Evolutionary conservation across 2,888 invertebrate species (phyloP).

Genomic region (Teinopalpus imperialis): DNA sequence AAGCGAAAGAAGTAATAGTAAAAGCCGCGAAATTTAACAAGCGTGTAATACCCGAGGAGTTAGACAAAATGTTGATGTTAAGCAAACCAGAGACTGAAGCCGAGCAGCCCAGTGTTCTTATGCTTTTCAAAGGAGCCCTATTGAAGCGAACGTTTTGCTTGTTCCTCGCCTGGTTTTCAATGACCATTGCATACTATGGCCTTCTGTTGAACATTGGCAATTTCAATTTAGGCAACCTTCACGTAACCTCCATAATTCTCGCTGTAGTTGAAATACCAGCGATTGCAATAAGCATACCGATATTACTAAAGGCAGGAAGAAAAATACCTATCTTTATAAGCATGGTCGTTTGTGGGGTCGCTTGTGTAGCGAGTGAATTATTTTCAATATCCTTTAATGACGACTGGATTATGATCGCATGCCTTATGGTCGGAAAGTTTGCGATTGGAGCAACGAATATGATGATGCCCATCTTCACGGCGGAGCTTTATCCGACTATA

Average conservation of each 20-base stretch:
- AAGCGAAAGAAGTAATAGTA: conserved; percentile 85
- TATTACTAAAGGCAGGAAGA: conserved; percentile 88
- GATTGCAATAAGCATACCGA: conserved; percentile 87
- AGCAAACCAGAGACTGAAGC: conserved; percentile 62
- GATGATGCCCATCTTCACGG: conserved; percentile 89
- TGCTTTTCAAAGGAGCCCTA: conserved; percentile 85
- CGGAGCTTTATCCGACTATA: conserved; percentile 87
- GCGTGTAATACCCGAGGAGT: conserved; percentile 83
- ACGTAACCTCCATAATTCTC: conserved; percentile 87
- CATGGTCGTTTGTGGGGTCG: conserved; percentile 85
- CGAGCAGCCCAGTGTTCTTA: conserved; percentile 80
- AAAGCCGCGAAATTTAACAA: conserved; percentile 86
- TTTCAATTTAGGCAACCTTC: conserved; percentile 88
- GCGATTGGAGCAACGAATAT: conserved; percentile 90
- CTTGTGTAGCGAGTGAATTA: conserved; percentile 84
- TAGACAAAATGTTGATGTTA: conserved; percentile 86
- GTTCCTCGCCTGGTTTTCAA: conserved; percentile 88
- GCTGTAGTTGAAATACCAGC: conserved; percentile 91
- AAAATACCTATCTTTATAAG: conserved; percentile 87
- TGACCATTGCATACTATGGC: conserved; percentile 90
- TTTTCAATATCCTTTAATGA: conserved; percentile 77
- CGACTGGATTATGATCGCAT: conserved; percentile 86
- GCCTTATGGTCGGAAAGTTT: conserved; percentile 91
- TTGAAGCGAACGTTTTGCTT: conserved; percentile 86
- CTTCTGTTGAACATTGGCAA: conserved; percentile 87